Evolutionary conservation across 2,113 vertebrate species (phyloP).

Genomic region (Garra rufa): DNA sequence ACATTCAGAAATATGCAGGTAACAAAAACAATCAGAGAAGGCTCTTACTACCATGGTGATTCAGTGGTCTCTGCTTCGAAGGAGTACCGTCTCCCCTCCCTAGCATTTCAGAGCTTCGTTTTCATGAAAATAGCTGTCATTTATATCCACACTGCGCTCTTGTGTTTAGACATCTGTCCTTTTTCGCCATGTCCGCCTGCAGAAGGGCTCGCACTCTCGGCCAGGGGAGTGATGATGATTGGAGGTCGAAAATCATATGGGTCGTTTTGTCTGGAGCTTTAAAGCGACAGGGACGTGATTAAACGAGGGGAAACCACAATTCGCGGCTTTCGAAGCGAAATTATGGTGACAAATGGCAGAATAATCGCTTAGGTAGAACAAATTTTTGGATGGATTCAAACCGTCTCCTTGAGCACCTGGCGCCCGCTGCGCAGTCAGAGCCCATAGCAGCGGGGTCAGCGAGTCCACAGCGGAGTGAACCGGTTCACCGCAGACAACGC

Average conservation of each 20-base stretch:
- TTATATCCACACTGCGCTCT: slow-evolving; percentile 53
- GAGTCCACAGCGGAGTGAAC: slow-evolving; percentile 56
- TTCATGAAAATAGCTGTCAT: slow-evolving; percentile 66
- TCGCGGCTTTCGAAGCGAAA: neutral
- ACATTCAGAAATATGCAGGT: neutral
- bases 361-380: neutral
- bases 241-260: slow-evolving; percentile 80
- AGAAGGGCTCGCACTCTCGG: slow-evolving; percentile 51
- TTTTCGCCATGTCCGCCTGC: slow-evolving; percentile 64
- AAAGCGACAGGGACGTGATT: slow-evolving; percentile 75
- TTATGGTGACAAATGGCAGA: neutral
- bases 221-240: slow-evolving; percentile 69
- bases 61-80: slow-evolving; percentile 65
- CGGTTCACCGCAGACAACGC: slow-evolving; percentile 42
- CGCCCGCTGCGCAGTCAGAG: neutral
- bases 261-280: slow-evolving; percentile 74
- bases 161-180: slow-evolving; percentile 45
- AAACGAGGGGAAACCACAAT: neutral
- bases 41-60: slow-evolving; percentile 72
- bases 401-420: neutral
- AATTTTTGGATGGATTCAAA: neutral
- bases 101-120: slow-evolving; percentile 63
- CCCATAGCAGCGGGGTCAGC: slow-evolving; percentile 47
- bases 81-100: slow-evolving; percentile 68
- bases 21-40: slow-evolving; percentile 20